Conservation (phyloP, 2,888 invertebrate genomes). For the Chrysomela aeneicollis region DNA sequence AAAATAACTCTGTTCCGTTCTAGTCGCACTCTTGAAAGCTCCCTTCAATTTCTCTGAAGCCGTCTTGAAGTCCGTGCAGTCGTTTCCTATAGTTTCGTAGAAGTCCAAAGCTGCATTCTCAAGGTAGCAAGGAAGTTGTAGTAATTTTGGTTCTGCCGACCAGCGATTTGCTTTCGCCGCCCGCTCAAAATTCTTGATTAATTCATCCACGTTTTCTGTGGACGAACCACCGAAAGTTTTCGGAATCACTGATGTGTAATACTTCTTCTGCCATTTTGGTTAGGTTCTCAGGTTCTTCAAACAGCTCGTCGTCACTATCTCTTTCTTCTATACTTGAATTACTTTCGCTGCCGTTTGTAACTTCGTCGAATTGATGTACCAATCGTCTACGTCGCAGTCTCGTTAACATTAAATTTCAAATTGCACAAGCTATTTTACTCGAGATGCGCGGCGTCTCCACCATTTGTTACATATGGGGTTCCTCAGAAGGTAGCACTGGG, state of each 20-base stretch:
- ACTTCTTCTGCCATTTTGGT: not conserved
- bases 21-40: not conserved
- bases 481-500: too few relatives aligned
- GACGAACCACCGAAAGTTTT: not conserved
- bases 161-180: conserved; percentile 7
- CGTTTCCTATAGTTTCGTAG: conserved; percentile 6
- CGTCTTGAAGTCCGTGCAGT: not conserved
- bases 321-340: too few relatives aligned
- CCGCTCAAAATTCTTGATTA: not conserved
- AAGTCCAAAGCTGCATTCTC: conserved; percentile 3
- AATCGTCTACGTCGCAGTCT: too few relatives aligned
- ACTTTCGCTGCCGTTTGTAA: too few relatives aligned
- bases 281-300: not conserved
- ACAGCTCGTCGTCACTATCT: not conserved
- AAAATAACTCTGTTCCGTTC: conserved; percentile 9
- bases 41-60: not conserved
- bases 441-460: too few relatives aligned
- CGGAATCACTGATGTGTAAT: not conserved
- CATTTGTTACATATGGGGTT: too few relatives aligned
- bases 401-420: too few relatives aligned
- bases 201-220: not conserved
- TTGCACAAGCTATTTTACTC: too few relatives aligned
- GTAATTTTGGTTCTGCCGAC: not conserved
- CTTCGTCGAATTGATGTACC: too few relatives aligned
- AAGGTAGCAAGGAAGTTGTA: not conserved